phyloP scores from a whole-genome alignment of 64 coral and sea anemone genomes.

The Pocillopora damicornis region DNA sequence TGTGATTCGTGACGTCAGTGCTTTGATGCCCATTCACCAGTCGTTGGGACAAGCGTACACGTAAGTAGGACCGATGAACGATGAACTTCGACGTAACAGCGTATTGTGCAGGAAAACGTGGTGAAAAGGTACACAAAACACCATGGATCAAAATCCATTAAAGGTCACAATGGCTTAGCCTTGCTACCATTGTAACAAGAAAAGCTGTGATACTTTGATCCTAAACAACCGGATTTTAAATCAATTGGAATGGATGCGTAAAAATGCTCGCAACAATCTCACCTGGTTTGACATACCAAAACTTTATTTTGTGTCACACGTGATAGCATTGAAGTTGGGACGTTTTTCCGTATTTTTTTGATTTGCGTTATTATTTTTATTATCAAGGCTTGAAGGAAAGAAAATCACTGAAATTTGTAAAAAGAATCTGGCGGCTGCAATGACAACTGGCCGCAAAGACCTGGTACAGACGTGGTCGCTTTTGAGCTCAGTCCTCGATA shows the following conservation, averaged over 20 bases:
- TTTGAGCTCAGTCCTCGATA: slow-evolving; percentile 74
- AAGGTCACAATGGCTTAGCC: no score
- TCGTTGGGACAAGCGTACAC: slow-evolving; percentile 60
- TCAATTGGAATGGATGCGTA: background rate
- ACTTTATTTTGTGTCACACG: background rate
- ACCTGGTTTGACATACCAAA: background rate
- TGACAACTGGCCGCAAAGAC: slow-evolving; percentile 75
- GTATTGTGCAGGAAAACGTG: background rate
- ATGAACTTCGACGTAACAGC: background rate
- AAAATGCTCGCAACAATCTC: background rate
- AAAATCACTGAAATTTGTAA: slow-evolving; percentile 87
- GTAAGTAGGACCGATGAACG: slow-evolving; percentile 29
- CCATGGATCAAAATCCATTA: no score
- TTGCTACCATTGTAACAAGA: no score
- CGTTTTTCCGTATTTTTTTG: background rate
- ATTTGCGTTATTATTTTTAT: background rate
- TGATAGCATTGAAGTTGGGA: no score
- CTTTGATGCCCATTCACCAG: slow-evolving; percentile 68
- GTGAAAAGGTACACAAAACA: no score
- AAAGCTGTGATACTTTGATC: background rate
- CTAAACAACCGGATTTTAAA: background rate
- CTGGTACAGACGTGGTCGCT: slow-evolving; percentile 97
- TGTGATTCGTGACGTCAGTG: slow-evolving; percentile 64
- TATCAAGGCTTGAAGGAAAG: slow-evolving; percentile 67
- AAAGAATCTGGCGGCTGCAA: slow-evolving; percentile 78